These are phyloP conservation scores for Hylomyscus alleni DNA, from an alignment of 2,797 vertebrate species.

Conservation along the genomic window DNA sequence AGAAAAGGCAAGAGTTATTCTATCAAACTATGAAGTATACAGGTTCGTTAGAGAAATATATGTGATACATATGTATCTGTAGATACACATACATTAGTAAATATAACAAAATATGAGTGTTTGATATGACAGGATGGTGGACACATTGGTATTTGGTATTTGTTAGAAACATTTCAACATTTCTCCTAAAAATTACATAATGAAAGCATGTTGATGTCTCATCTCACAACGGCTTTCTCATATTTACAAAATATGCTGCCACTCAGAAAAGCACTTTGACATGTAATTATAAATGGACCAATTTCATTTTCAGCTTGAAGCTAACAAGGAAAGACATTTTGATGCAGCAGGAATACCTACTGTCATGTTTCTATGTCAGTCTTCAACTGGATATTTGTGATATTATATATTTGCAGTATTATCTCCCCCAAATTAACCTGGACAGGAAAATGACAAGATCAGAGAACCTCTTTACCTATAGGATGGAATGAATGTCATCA, in stretches of 20 bases:
- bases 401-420: conserved; percentile 21
- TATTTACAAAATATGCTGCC: conserved; percentile 67
- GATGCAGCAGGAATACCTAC: conserved; percentile 13
- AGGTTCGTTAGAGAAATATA: conserved; percentile 19
- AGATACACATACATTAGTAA: background rate
- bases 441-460: conserved; percentile 7
- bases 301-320: conserved; percentile 61
- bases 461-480: conserved; percentile 8
- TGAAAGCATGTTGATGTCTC: background rate
- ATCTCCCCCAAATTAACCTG: conserved; percentile 40
- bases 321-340: conserved; percentile 23
- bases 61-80: background rate
- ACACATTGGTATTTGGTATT: conserved; percentile 21
- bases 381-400: conserved; percentile 46
- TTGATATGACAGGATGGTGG: conserved; percentile 40
- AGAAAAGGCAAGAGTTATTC: conserved; percentile 27
- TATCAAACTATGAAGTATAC: conserved; percentile 48
- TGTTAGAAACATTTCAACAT: conserved; percentile 68
- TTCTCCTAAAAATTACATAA: conserved; percentile 65
- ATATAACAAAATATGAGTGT: conserved; percentile 57
- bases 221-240: conserved; percentile 30
- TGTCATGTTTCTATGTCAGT: conserved; percentile 28
- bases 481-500: background rate
- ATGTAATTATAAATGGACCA: conserved; percentile 53
- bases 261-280: conserved; percentile 62